These are phyloP conservation scores for Microcaecilia unicolor DNA, from an alignment of 2,797 vertebrate species.

Conservation along the genomic window DNA sequence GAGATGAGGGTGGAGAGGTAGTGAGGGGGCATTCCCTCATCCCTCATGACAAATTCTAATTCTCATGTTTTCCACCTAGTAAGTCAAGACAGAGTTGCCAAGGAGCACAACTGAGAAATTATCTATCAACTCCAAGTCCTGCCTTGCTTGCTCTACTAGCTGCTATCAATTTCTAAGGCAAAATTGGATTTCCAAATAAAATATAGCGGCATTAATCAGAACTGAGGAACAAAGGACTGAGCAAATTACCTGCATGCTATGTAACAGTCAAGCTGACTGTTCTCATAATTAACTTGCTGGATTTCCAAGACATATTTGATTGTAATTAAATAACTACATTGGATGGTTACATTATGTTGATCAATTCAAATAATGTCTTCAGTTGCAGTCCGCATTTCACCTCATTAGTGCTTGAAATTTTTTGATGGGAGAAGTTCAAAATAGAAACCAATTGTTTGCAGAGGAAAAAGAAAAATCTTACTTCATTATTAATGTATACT, in stretches of 20 bases:
- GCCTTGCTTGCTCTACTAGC: background rate
- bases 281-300: background rate
- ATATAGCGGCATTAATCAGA: rapidly evolving
- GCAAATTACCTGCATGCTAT: background rate
- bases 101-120: rapidly evolving
- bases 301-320: background rate
- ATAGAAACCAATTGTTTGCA: constrained; percentile 8
- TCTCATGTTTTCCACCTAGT: too few relatives aligned
- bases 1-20: too few relatives aligned
- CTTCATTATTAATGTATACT: constrained; percentile 37
- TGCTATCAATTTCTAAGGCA: background rate
- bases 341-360: rapidly evolving
- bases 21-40: too few relatives aligned
- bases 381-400: rapidly evolving
- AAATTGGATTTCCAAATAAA: background rate
- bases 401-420: background rate
- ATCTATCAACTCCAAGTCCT: background rate
- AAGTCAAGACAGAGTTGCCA: rapidly evolving
- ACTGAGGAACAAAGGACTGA: background rate
- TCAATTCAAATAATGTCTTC: background rate
- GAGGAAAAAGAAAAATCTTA: constrained; percentile 18
- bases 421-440: background rate
- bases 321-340: background rate
- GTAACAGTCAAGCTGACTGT: rapidly evolving
- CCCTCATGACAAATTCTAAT: too few relatives aligned